These are phyloP conservation scores for Sphaeridia pumilis DNA, from an alignment of 2,888 invertebrate species.

Conservation along the genomic window DNA sequence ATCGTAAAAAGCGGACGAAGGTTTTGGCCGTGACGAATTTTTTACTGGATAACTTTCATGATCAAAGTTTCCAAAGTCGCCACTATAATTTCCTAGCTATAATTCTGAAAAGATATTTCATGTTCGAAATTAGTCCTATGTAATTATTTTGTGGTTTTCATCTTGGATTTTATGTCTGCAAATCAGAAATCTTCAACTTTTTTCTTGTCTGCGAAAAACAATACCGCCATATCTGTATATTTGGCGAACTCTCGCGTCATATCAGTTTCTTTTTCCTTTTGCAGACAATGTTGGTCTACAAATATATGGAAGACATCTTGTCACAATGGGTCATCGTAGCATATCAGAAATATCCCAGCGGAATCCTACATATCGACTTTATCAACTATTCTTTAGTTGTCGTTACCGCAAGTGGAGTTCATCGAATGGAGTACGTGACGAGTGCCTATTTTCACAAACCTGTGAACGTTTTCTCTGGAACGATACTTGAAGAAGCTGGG, in stretches of 20 bases:
- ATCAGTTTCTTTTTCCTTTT: no score
- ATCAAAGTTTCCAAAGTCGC: no score
- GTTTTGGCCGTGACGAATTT: no score
- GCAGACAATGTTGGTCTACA: conserved; percentile 47
- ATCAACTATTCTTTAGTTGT: conserved; percentile 27
- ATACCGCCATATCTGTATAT: no score
- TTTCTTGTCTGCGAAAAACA: neutral
- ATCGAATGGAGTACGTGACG: conserved; percentile 30
- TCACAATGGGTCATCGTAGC: conserved; percentile 34
- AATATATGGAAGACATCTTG: conserved; percentile 39
- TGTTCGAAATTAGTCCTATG: neutral
- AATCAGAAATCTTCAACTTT: neutral
- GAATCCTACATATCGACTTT: conserved; percentile 28
- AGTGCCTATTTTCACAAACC: conserved; percentile 24
- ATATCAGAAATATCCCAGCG: conserved; percentile 30
- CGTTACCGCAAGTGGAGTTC: conserved; percentile 30
- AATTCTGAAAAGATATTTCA: neutral
- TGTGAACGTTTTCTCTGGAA: conserved; percentile 1
- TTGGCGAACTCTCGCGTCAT: no score
- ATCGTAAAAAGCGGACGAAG: neutral
- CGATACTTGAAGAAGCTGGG: conserved; percentile 7
- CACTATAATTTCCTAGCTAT: no score
- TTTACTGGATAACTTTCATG: no score
- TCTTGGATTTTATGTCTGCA: no score
- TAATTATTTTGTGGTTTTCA: no score